These are phyloP conservation scores for Lepidurus apus DNA, from an alignment of 1,140 invertebrate genomes.

Conservation along the genomic window DNA sequence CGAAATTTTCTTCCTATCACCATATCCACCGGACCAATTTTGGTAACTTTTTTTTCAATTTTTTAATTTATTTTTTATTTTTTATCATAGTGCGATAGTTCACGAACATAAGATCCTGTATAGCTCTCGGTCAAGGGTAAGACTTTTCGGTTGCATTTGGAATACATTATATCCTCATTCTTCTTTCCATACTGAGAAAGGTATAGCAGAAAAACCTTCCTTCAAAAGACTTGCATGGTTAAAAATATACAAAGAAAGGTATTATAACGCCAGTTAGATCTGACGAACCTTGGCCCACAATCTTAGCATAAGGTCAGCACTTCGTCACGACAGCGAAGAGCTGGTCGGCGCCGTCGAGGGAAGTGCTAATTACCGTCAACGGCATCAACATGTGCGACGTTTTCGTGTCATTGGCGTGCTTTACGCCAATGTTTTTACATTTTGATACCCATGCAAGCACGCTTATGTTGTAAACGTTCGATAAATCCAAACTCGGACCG, in stretches of 20 bases:
- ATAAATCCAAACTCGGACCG: background rate
- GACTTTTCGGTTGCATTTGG: background rate
- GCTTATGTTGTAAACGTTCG: background rate
- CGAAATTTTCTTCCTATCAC: too few species aligned
- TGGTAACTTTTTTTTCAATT: too few species aligned
- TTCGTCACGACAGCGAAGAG: background rate
- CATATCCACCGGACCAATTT: too few species aligned
- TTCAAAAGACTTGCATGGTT: background rate
- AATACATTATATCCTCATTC: constrained; percentile 2
- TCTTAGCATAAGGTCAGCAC: constrained; percentile 18
- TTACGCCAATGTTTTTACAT: background rate
- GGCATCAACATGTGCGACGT: background rate
- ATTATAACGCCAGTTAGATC: background rate
- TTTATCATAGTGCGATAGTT: too few species aligned
- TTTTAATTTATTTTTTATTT: too few species aligned
- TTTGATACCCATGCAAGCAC: too few species aligned
- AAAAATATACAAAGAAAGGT: background rate
- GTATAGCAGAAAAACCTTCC: background rate
- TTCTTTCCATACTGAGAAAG: background rate
- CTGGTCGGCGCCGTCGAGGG: background rate
- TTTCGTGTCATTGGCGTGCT: background rate
- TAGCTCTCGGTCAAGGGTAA: constrained; percentile 1
- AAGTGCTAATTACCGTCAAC: background rate
- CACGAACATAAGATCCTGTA: background rate
- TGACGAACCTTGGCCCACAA: constrained; percentile 17